Base-by-base conservation (phyloP, 2,797 vertebrate genomes). In the Mus caroli region DNA sequence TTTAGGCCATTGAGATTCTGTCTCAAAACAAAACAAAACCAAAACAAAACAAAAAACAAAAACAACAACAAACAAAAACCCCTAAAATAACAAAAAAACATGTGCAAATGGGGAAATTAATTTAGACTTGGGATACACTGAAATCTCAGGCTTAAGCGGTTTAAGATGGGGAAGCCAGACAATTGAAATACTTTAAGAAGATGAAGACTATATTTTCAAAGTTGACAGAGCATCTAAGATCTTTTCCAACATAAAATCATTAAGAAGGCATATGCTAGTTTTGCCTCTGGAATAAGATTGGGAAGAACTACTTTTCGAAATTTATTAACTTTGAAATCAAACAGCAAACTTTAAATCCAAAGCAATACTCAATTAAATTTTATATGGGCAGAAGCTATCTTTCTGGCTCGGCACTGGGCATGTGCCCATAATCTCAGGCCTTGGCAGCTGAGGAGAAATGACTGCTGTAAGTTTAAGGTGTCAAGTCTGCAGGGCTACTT, bases 41-140 rank as follows among this genome's bases (percentile, higher is more conserved):
- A 43, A 43, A 3, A 43, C 24, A 83, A 85, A 6, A 46, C 15
- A 67, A 86, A 52, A 43, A 43, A 43, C 43, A 43, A 43, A 3
- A 43, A 43, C 40, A 43, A 43, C 40, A 43, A 43, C 43, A 43
- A 43, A 11, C 6, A n/a, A 87, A 86, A 69, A n/a, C n/a, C n/a
- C n/a, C 37, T 62, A 62, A 69, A 34, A 64, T 50, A 83, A 85
- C 15, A 43, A n/a, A 69, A 86, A 52, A 34, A 6, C 6, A 37
- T 69, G 50, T 69, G 14, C 20, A 73, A 40, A 28, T 17, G 14
- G 50, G n/a, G 60, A 14, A 88, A 89, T 1, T 78, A 31, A 96
- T 79, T 94, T 71, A 73, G 12, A 77, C 10, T 91, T 95, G 69
- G 86, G 77, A 75, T 34, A 88, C 95, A 91, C 43, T 97, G 85